Conservation (phyloP, 1,140 invertebrate species). For the Microplitis mediator region DNA sequence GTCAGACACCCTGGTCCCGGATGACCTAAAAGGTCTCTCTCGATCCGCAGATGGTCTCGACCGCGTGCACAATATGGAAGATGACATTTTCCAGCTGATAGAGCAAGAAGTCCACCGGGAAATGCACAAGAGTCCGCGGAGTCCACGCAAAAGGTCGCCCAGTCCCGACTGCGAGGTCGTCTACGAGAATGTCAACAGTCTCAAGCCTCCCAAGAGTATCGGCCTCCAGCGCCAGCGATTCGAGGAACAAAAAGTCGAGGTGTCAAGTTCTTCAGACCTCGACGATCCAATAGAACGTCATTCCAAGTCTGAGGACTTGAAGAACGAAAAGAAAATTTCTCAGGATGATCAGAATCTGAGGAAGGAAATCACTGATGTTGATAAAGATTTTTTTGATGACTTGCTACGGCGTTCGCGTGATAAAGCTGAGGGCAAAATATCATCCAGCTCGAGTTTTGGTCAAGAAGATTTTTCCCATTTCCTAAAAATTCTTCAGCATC, state of each 20-base stretch:
- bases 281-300: slow-evolving; percentile 59
- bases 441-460: slow-evolving; percentile 54
- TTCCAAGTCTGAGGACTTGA: slow-evolving; percentile 50
- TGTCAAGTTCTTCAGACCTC: slow-evolving; percentile 55
- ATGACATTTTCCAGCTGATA: slow-evolving; percentile 56
- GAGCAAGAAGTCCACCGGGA: slow-evolving; percentile 54
- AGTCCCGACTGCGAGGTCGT: slow-evolving; percentile 44
- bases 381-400: slow-evolving; percentile 57
- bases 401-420: slow-evolving; percentile 51
- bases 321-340: slow-evolving; percentile 35
- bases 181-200: slow-evolving; percentile 42
- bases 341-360: slow-evolving; percentile 52
- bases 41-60: slow-evolving; percentile 22
- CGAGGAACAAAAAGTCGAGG: slow-evolving; percentile 53
- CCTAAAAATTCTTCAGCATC: slow-evolving; percentile 52
- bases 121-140: slow-evolving; percentile 47
- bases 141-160: slow-evolving; percentile 39
- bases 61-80: slow-evolving; percentile 49
- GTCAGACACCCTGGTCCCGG: slow-evolving; percentile 46
- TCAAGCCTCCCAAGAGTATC: slow-evolving; percentile 40
- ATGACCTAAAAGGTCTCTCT: slow-evolving; percentile 23
- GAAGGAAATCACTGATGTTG: slow-evolving; percentile 60
- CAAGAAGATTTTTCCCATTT: slow-evolving; percentile 60
- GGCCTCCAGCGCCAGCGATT: slow-evolving; percentile 51
- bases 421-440: slow-evolving; percentile 48